These are phyloP conservation scores for Cephalophus harveyi DNA, from an alignment of 2,113 vertebrate species.

Conservation along the genomic window DNA sequence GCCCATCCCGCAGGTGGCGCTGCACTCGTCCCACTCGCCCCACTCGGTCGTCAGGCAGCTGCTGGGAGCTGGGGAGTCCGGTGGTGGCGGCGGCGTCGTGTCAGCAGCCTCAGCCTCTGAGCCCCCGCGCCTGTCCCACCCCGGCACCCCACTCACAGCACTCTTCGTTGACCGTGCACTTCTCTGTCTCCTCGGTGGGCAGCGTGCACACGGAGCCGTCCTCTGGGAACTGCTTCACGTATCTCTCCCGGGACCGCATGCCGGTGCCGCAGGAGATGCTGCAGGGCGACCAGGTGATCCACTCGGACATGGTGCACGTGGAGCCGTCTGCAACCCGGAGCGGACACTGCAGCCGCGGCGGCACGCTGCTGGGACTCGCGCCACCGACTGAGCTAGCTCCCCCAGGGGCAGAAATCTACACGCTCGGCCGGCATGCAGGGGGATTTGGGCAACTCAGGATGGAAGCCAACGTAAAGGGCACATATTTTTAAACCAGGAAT, in stretches of 20 bases:
- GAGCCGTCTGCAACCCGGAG: conserved; percentile 87
- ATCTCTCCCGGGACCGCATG: conserved; percentile 92
- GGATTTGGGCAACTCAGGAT: neutral
- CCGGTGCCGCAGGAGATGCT: conserved; percentile 92
- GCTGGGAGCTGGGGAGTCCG: conserved; percentile 84
- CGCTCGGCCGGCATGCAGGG: neutral
- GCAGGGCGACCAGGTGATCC: conserved; percentile 98
- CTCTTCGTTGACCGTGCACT: conserved; percentile 94
- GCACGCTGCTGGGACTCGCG: fast-evolving
- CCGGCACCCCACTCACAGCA: conserved; percentile 86
- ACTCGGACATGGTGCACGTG: conserved; percentile 99
- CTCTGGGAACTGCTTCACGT: conserved; percentile 96
- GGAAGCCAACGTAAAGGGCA: neutral
- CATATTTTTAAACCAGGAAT: neutral
- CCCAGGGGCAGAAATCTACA: neutral
- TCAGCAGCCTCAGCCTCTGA: fast-evolving
- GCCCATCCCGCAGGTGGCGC: conserved; percentile 94
- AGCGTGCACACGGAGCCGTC: conserved; percentile 94
- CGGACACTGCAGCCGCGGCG: neutral
- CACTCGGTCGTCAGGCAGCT: conserved; percentile 97
- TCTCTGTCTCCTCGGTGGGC: conserved; percentile 93
- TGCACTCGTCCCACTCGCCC: conserved; percentile 97
- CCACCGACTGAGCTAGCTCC: neutral
- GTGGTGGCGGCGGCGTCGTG: fast-evolving
- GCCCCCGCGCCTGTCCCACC: fast-evolving